Evolutionary conservation across 2,888 invertebrate genomes (phyloP).

Genomic region (Alentia gelatinosa): DNA sequence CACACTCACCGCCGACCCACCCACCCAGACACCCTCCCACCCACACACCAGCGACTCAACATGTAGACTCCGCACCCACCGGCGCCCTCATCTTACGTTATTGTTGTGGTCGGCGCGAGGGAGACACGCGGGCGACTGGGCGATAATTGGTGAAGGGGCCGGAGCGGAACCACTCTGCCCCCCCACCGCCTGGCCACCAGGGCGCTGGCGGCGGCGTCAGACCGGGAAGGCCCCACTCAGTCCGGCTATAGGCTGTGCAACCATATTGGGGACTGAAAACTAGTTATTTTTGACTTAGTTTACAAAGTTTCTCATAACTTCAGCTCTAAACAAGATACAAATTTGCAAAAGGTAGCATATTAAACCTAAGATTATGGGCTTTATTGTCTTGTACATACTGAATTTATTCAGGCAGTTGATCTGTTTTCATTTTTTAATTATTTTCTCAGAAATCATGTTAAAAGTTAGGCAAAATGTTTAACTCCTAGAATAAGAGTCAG

Average conservation of each 20-base stretch:
- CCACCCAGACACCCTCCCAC: not conserved
- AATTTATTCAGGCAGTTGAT: no score
- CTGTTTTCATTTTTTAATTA: no score
- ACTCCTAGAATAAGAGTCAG: no score
- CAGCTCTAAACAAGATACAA: no score
- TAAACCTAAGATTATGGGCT: no score
- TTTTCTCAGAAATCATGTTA: no score
- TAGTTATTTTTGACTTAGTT: not conserved
- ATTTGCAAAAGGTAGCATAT: no score
- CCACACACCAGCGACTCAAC: not conserved
- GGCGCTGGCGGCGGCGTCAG: not conserved
- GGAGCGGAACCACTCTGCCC: not conserved
- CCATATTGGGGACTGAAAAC: no score
- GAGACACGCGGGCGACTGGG: not conserved
- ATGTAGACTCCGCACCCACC: not conserved
- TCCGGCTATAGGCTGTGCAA: no score
- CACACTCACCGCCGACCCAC: not conserved
- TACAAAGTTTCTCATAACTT: not conserved
- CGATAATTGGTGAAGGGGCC: not conserved
- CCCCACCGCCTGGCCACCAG: conserved; percentile 2
- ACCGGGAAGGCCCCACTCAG: not conserved
- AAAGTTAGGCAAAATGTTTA: no score
- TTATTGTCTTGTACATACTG: no score
- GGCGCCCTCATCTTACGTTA: not conserved
- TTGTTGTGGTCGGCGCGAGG: conserved; percentile 2